These are phyloP conservation scores for Leucoraja erinaceus DNA, from an alignment of 2,113 vertebrate species.

Conservation along the genomic window DNA sequence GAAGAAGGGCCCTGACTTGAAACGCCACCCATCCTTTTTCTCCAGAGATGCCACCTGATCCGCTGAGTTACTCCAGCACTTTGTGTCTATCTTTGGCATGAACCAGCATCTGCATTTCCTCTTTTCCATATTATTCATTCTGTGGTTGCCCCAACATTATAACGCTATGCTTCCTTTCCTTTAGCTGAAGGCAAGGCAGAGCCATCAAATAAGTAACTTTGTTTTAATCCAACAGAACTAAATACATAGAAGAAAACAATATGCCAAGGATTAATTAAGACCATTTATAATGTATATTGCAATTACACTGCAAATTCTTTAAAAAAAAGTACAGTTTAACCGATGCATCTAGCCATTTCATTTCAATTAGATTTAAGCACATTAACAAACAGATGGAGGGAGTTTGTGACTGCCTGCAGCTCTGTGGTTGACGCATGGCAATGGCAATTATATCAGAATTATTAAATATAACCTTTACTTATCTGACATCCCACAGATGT, in stretches of 20 bases:
- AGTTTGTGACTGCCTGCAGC: constrained; percentile 25
- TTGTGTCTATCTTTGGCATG: too few species aligned
- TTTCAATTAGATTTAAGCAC: constrained; percentile 35
- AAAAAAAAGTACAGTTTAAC: constrained; percentile 1
- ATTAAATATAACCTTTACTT: constrained; percentile 18
- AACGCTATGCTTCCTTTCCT: not conserved
- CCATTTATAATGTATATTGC: not conserved
- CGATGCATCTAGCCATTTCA: constrained; percentile 21
- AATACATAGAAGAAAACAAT: not conserved
- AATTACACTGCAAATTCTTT: not conserved
- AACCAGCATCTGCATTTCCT: too few species aligned
- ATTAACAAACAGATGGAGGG: constrained; percentile 24
- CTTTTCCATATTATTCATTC: not conserved
- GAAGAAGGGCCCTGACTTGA: too few species aligned
- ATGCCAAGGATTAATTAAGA: constrained; percentile 23
- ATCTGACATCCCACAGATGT: constrained; percentile 19
- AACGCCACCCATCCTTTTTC: too few species aligned
- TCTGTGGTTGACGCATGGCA: constrained; percentile 24
- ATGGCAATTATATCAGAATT: constrained; percentile 34
- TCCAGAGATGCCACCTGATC: too few species aligned
- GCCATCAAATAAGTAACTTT: not conserved
- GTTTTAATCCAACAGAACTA: constrained; percentile 21
- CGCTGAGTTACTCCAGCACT: too few species aligned
- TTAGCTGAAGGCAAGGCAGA: not conserved
- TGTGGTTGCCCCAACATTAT: not conserved